These are phyloP conservation scores for Oopsacas minuta DNA, from an alignment of 37 sponge, comb jelly and placozoan genomes.

Conservation along the genomic window DNA sequence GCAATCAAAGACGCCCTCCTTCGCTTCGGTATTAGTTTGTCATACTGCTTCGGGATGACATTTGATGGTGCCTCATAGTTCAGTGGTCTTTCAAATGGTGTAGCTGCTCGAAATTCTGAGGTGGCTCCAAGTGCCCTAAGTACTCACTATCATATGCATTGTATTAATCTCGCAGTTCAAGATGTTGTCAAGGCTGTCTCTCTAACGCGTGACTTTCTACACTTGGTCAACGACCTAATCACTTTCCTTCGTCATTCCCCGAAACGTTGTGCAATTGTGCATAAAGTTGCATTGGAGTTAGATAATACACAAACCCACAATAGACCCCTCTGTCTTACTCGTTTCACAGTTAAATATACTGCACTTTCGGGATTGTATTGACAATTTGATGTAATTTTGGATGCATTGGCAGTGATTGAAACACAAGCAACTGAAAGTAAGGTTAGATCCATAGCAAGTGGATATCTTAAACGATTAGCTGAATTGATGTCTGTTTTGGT, in stretches of 20 bases:
- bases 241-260: neutral
- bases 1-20: neutral
- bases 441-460: neutral
- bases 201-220: neutral
- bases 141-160: neutral
- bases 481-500: neutral
- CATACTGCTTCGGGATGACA: neutral
- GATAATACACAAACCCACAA: neutral
- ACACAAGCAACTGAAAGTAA: neutral
- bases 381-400: neutral
- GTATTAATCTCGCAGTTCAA: neutral
- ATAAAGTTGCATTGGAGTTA: neutral
- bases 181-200: neutral
- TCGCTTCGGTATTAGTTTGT: neutral
- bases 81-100: neutral
- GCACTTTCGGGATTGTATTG: neutral
- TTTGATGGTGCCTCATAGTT: neutral
- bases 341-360: neutral
- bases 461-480: neutral
- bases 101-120: neutral
- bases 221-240: neutral
- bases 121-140: neutral
- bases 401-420: neutral
- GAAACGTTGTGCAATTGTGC: neutral
- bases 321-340: neutral